Evolutionary conservation across 2,113 vertebrate genomes (phyloP).

Genomic region (Chauna torquata): DNA sequence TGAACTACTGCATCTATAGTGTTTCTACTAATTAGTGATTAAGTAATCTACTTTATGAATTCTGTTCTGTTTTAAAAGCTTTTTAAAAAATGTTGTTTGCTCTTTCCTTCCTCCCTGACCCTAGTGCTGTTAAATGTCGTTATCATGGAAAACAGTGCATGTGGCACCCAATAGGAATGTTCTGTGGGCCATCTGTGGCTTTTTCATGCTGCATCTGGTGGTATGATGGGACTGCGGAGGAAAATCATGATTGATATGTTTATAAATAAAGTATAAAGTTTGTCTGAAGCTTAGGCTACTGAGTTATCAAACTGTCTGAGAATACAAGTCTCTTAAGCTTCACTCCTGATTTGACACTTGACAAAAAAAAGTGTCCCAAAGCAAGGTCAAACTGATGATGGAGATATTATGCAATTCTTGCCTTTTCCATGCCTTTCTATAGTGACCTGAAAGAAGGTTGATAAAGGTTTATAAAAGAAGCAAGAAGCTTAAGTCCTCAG

Average conservation of each 20-base stretch:
- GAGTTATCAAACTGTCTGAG: not conserved
- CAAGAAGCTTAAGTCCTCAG: not conserved
- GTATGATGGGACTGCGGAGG: not conserved
- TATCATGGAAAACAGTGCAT: not conserved
- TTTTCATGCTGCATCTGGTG: not conserved
- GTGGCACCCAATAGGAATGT: not conserved
- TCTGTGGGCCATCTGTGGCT: not conserved
- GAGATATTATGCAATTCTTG: not conserved
- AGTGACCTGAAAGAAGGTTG: not conserved
- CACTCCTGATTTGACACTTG: not conserved
- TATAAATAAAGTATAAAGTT: not conserved
- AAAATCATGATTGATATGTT: not conserved
- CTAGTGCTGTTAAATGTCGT: not conserved
- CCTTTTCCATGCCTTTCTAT: not conserved
- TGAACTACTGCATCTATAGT: not conserved
- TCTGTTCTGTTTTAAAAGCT: not conserved
- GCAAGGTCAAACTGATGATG: not conserved
- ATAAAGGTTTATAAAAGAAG: constrained; percentile 46
- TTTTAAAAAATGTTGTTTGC: not conserved
- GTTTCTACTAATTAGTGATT: not conserved
- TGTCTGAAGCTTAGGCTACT: not conserved
- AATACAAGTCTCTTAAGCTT: not conserved
- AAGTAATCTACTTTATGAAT: not conserved
- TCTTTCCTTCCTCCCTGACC: not conserved
- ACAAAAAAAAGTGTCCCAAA: not conserved